phyloP scores from a whole-genome alignment of 2,888 invertebrate species.

The Drosophila cyrtoloma region DNA sequence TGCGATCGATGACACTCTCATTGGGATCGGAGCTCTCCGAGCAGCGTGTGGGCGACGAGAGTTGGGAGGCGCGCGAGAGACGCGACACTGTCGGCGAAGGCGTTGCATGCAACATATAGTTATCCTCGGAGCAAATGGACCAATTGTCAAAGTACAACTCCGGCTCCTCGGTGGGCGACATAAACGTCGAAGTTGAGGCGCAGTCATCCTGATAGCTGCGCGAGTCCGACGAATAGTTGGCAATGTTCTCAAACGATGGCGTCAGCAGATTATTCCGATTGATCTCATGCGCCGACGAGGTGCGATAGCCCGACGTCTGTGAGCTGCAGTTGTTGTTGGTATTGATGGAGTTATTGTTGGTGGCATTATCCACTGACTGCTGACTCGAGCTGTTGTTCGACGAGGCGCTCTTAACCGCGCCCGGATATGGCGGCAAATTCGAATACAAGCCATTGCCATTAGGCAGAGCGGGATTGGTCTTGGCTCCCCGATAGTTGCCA shows the following conservation, averaged over 20 bases:
- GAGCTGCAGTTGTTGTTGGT: slow-evolving; percentile 81
- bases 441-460: slow-evolving; percentile 83
- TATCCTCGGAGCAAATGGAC: slow-evolving; percentile 88
- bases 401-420: slow-evolving; percentile 71
- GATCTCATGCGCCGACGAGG: slow-evolving; percentile 83
- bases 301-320: slow-evolving; percentile 81
- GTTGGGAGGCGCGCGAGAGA: slow-evolving; percentile 86
- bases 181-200: slow-evolving; percentile 85
- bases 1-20: slow-evolving; percentile 94
- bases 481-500: slow-evolving; percentile 59
- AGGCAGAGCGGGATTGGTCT: slow-evolving; percentile 58
- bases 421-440: slow-evolving; percentile 78
- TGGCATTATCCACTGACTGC: slow-evolving; percentile 70
- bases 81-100: slow-evolving; percentile 84
- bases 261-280: slow-evolving; percentile 83
- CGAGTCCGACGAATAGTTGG: slow-evolving; percentile 85
- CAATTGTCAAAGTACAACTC: slow-evolving; percentile 88
- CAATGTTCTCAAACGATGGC: slow-evolving; percentile 84
- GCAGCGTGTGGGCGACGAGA: slow-evolving; percentile 83
- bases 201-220: slow-evolving; percentile 85
- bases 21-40: slow-evolving; percentile 85
- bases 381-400: slow-evolving; percentile 76
- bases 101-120: slow-evolving; percentile 82
- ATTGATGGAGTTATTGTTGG: slow-evolving; percentile 73
- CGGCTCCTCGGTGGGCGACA: slow-evolving; percentile 88